phyloP scores from a whole-genome alignment of 2,888 invertebrate genomes.

The Fissipunctia ypsillon region DNA sequence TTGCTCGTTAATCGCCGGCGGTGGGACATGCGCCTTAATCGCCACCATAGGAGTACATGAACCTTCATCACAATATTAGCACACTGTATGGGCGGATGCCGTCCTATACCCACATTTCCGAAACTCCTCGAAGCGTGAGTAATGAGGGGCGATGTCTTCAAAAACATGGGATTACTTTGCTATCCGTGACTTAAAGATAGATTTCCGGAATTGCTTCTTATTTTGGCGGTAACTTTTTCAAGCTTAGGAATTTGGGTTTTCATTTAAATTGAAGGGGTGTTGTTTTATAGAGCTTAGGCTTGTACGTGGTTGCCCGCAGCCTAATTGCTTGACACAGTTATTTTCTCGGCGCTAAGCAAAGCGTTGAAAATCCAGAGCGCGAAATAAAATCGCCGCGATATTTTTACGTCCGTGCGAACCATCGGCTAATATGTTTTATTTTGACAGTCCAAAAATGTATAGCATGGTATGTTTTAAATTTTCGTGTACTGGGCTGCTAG shows the following conservation, averaged over 20 bases:
- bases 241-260: constrained; percentile 4
- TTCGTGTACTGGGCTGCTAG: too few species aligned
- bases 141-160: constrained; percentile 10
- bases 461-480: neutral
- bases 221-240: neutral
- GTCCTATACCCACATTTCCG: constrained; percentile 22
- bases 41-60: neutral
- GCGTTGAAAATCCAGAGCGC: too few species aligned
- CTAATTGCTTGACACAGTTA: constrained; percentile 11
- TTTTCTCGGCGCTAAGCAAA: too few species aligned
- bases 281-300: constrained; percentile 6
- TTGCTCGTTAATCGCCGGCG: neutral
- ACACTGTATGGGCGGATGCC: constrained; percentile 9
- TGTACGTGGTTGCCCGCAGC: neutral
- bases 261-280: constrained; percentile 12
- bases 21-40: neutral
- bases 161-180: constrained; percentile 18
- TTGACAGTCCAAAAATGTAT: neutral
- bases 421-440: neutral
- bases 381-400: too few species aligned
- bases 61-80: constrained; percentile 14
- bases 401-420: too few species aligned
- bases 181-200: neutral
- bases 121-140: constrained; percentile 8
- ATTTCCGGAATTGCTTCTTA: constrained; percentile 15